These are phyloP conservation scores for Melikaiella ostensackeni DNA, from an alignment of 2,888 invertebrate species.

Conservation along the genomic window DNA sequence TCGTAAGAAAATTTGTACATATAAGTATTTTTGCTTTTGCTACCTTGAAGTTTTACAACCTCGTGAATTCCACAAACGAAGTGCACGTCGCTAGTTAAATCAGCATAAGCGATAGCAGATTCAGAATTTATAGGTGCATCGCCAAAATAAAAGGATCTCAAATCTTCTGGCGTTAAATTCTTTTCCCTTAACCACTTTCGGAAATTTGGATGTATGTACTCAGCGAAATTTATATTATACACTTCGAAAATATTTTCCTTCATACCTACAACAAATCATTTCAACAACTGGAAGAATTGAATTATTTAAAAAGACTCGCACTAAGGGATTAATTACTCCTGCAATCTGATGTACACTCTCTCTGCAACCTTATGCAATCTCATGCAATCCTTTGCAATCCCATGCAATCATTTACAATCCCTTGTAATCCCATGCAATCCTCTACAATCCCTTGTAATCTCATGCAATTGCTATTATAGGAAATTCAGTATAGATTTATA, in stretches of 20 bases:
- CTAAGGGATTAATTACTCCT: too few species aligned
- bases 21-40: constrained; percentile 56
- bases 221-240: constrained; percentile 53
- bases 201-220: constrained; percentile 46
- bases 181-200: constrained; percentile 48
- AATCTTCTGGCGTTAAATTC: constrained; percentile 52
- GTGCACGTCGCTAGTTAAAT: constrained; percentile 58
- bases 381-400: too few species aligned
- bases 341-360: too few species aligned
- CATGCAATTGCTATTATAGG: too few species aligned
- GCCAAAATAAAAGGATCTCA: constrained; percentile 63
- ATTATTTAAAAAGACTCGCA: neutral
- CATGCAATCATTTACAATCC: too few species aligned
- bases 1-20: constrained; percentile 67
- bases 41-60: constrained; percentile 56
- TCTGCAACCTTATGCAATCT: too few species aligned
- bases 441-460: too few species aligned
- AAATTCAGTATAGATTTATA: too few species aligned
- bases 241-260: constrained; percentile 42
- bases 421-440: too few species aligned
- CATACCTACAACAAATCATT: constrained; percentile 40
- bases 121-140: constrained; percentile 51
- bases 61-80: constrained; percentile 63
- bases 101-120: constrained; percentile 49
- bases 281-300: neutral